Conservation (phyloP, 1,140 invertebrate species). For the Camponotus pennsylvanicus region DNA sequence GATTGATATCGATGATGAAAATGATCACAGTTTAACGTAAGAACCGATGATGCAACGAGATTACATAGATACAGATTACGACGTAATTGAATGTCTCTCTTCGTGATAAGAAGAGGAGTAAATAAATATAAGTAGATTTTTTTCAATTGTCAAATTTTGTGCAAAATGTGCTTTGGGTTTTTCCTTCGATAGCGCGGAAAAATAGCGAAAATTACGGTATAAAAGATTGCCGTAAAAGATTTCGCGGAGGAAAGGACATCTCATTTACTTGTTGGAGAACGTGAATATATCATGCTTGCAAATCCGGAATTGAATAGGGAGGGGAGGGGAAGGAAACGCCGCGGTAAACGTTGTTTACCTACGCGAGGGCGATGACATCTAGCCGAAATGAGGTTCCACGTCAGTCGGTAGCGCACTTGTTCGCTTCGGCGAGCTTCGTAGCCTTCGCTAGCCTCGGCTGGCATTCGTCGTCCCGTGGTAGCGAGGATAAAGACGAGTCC, state of each 20-base stretch:
- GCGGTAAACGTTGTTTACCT: constrained; percentile 61
- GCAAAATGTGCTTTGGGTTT: background rate
- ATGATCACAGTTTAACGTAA: constrained; percentile 38
- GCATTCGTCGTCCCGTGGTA: constrained; percentile 40
- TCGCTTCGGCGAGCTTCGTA: constrained; percentile 59
- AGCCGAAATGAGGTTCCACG: constrained; percentile 72
- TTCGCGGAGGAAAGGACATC: background rate
- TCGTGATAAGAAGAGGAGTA: background rate
- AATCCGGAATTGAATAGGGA: constrained; percentile 47
- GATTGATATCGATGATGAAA: background rate
- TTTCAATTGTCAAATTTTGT: background rate
- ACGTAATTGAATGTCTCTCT: background rate
- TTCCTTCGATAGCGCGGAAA: background rate
- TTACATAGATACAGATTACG: background rate
- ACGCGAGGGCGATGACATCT: constrained; percentile 69
- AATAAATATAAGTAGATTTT: background rate
- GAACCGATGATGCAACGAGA: constrained; percentile 21
- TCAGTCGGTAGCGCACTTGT: constrained; percentile 60
- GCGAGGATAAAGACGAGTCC: constrained; percentile 57
- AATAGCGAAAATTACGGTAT: background rate
- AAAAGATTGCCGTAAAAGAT: background rate
- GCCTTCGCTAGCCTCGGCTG: constrained; percentile 69
- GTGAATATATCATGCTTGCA: background rate
- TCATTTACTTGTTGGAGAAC: background rate
- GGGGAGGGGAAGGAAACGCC: constrained; percentile 22